Conservation (phyloP, 2,797 vertebrate species). For the Spondyliosoma cantharus region DNA sequence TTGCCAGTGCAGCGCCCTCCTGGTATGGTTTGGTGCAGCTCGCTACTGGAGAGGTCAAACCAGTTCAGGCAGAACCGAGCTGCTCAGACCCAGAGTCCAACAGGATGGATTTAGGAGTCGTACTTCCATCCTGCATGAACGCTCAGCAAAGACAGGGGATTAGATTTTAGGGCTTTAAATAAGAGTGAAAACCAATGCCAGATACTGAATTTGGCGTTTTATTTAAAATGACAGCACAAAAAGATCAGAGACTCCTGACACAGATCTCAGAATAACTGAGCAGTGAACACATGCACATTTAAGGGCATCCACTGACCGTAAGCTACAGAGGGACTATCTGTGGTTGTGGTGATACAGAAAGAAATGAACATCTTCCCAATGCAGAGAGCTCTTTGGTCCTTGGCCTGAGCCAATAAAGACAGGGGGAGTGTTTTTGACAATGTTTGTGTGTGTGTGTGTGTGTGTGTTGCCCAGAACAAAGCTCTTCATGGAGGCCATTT, state of each 20-base stretch:
- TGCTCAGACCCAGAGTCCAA: neutral
- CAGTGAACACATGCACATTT: slow-evolving; percentile 55
- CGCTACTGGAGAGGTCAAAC: slow-evolving; percentile 48
- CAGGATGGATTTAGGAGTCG: slow-evolving; percentile 14
- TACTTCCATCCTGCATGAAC: slow-evolving; percentile 21
- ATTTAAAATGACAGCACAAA: slow-evolving; percentile 21
- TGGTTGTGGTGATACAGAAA: slow-evolving; percentile 47
- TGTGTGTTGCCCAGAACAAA: slow-evolving; percentile 50
- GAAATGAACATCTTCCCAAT: slow-evolving; percentile 53
- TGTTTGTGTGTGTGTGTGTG: slow-evolving; percentile 18
- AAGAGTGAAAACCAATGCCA: neutral
- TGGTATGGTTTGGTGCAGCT: slow-evolving; percentile 43
- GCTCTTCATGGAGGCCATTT: slow-evolving; percentile 45
- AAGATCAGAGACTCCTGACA: slow-evolving; percentile 24
- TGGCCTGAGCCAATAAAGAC: slow-evolving; percentile 48
- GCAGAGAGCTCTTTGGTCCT: slow-evolving; percentile 41
- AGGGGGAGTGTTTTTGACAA: slow-evolving; percentile 49
- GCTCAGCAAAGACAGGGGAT: slow-evolving; percentile 29
- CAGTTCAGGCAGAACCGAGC: slow-evolving; percentile 53
- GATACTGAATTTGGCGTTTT: slow-evolving; percentile 15
- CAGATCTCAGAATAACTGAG: slow-evolving; percentile 29
- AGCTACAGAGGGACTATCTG: slow-evolving; percentile 50
- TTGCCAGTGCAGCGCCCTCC: slow-evolving; percentile 51
- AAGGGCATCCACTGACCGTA: slow-evolving; percentile 51
- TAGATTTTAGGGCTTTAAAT: neutral